Percentiles rank a stretch among this genome's conserved stretches.
phyloP scores from a whole-genome alignment of 2,113 vertebrate genomes.

The Haemorhous mexicanus region DNA sequence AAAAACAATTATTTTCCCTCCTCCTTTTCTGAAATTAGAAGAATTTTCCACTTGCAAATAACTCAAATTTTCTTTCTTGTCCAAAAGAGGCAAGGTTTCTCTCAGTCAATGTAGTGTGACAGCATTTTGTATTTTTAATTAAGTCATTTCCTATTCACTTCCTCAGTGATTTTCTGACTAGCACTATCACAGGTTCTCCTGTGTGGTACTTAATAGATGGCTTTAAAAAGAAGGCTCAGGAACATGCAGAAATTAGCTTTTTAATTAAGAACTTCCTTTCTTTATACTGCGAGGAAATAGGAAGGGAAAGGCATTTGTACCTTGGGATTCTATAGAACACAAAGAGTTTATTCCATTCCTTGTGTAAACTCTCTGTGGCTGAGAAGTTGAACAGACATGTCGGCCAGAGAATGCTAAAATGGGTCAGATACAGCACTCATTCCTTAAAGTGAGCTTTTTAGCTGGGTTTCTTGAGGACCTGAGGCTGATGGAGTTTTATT shows the following conservation, averaged over 20 bases:
- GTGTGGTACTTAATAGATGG: not conserved
- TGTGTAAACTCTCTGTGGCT: not conserved
- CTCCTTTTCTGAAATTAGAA: not conserved
- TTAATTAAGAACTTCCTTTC: slow-evolving; percentile 36
- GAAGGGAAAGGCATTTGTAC: slow-evolving; percentile 16
- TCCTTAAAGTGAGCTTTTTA: not conserved
- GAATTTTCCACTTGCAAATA: not conserved
- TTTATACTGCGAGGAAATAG: slow-evolving; percentile 44
- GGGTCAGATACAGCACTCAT: not conserved
- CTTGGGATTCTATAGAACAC: not conserved
- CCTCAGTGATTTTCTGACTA: not conserved
- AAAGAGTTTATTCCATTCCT: not conserved
- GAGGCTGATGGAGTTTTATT: not conserved
- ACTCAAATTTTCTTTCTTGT: not conserved
- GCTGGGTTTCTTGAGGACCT: not conserved
- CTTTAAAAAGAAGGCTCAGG: not conserved
- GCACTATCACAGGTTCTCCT: not conserved
- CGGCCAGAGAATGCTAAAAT: not conserved
- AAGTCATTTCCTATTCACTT: slow-evolving; percentile 38
- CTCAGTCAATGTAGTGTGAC: not conserved
- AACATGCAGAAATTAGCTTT: slow-evolving; percentile 21
- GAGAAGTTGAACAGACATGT: not conserved
- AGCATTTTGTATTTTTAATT: slow-evolving; percentile 2
- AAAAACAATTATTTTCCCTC: not conserved
- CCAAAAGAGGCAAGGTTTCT: not conserved